phyloP scores from a whole-genome alignment of 2,888 invertebrate species.

The Xestobium rufovillosum region DNA sequence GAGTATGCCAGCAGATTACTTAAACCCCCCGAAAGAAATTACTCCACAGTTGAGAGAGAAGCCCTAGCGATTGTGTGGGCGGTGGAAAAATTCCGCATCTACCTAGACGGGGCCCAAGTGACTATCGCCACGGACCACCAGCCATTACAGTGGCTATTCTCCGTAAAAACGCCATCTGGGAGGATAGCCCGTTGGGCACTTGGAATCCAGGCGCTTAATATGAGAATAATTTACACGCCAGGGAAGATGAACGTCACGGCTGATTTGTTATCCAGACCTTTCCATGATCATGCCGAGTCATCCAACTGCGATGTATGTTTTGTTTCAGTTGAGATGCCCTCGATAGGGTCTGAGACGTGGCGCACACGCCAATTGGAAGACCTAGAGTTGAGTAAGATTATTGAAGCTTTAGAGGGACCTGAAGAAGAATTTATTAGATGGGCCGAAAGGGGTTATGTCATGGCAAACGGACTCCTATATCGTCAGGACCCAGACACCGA shows the following conservation, averaged over 20 bases:
- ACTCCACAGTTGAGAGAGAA: neutral
- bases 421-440: neutral
- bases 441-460: neutral
- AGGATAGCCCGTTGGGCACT: neutral
- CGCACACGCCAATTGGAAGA: neutral
- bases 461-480: neutral
- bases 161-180: neutral
- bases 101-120: neutral
- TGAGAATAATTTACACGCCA: too few relatives aligned
- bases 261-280: too few relatives aligned
- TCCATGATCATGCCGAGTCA: too few relatives aligned
- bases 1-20: neutral
- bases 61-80: constrained; percentile 26
- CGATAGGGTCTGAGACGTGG: neutral
- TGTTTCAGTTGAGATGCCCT: neutral
- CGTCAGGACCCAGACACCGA: constrained; percentile 1
- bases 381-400: neutral
- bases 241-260: constrained; percentile 33
- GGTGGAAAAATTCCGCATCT: neutral
- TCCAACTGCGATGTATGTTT: neutral
- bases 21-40: neutral
- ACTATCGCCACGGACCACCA: neutral
- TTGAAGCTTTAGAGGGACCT: neutral
- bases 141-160: neutral
- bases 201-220: neutral